These are phyloP conservation scores for Protosalanx chinensis DNA, from an alignment of 2,797 vertebrate species.

Conservation along the genomic window DNA sequence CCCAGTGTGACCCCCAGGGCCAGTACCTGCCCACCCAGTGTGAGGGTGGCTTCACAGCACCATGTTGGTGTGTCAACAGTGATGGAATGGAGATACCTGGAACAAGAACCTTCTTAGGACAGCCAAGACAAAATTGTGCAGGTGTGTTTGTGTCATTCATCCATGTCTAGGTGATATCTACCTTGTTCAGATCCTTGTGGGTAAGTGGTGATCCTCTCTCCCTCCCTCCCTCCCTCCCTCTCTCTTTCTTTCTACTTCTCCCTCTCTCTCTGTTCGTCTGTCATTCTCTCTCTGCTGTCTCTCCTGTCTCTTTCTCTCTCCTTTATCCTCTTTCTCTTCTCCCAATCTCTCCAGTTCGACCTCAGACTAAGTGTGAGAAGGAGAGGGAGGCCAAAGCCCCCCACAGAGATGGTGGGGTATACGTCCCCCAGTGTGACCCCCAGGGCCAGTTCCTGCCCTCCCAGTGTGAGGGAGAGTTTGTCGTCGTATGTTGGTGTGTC, in stretches of 20 bases:
- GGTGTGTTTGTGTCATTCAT: background rate
- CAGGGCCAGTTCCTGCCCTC: background rate
- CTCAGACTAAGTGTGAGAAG: background rate
- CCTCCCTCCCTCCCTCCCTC: background rate
- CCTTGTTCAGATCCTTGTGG: background rate
- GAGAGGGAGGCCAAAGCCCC: background rate
- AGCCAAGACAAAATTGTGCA: background rate
- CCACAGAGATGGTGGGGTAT: background rate
- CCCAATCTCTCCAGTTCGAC: background rate
- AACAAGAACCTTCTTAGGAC: background rate
- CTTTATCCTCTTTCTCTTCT: no score
- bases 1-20: background rate
- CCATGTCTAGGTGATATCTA: background rate
- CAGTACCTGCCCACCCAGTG: background rate
- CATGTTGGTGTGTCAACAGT: no score
- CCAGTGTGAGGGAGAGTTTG: background rate
- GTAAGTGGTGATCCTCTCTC: background rate
- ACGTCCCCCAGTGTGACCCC: background rate
- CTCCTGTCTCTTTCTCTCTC: background rate
- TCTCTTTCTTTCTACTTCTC: no score
- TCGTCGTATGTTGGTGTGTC: background rate
- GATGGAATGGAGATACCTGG: background rate
- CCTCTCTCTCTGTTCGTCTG: no score
- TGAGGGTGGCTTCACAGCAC: background rate
- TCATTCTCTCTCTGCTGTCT: no score